Base-by-base conservation (phyloP, 2,888 invertebrate species). In the Busseola fusca region DNA sequence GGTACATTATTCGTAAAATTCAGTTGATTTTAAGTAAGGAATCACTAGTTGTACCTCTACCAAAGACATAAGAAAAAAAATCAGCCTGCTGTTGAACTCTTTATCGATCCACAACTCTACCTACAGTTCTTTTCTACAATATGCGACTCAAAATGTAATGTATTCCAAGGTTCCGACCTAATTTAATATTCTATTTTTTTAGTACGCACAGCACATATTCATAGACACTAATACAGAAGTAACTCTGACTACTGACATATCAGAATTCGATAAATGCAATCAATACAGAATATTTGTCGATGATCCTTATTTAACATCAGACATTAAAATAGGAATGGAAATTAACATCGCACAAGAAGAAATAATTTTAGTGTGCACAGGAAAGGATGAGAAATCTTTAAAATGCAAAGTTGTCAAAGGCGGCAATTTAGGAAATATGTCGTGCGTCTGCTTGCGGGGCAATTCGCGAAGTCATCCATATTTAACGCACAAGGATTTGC, bases 231-330 rank as follows among this genome's bases (percentile, higher is more conserved):
- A 85, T 5, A 58, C 79, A 25, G 72, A 78, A 37, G 72, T 91
- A 0, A 84, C 76, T 21, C 60, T 92, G 4, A 89, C 89, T 16
- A 76, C 73, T 66, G 79, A 90, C 27, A 25, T 85, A 40, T 7
- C 60, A 0, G 66, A 86, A 63, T 87, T 75, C 42, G 73, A 91
- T 50, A 88, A 86, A 77, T 92, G 92, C 72, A 91, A 85, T 68
- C 68, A 76, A 34, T 45, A 58, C 0, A 72, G 60, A 64, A 89
- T 92, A 75, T 92, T 88, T 45, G 80, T 92, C 1, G 91, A 92
- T 65, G 87, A 89, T 76, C 81, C 86, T 1, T 69, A 85, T 63
- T 54, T 92, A 37, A 77, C 80, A 10, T 45, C 70, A 0, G 90
- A 91, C 42, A 76, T 86, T 3, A 78, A 77, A 78, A 69, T 88